phyloP scores from a whole-genome alignment of 2,797 vertebrate genomes.

The Mus minutoides region DNA sequence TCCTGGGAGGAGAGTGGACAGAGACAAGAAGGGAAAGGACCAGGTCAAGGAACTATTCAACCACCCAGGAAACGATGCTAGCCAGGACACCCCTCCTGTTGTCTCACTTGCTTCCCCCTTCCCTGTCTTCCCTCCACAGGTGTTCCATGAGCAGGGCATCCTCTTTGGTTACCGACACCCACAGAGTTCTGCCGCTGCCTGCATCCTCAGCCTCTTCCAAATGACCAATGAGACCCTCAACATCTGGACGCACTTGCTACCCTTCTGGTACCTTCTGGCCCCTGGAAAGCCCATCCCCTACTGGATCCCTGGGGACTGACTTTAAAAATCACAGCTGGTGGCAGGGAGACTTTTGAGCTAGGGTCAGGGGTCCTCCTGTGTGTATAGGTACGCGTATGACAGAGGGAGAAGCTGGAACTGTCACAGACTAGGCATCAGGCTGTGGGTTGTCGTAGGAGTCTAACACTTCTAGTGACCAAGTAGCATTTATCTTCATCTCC shows the following conservation, averaged over 20 bases:
- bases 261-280: conserved; percentile 90
- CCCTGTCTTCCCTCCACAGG: conserved; percentile 84
- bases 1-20: background rate
- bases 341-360: background rate
- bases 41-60: background rate
- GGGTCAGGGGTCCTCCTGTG: accelerated
- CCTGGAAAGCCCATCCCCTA: background rate
- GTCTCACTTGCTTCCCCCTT: background rate
- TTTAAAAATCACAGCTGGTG: background rate
- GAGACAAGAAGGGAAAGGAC: background rate
- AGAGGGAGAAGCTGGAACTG: background rate
- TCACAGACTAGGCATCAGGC: no score
- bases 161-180: conserved; percentile 96
- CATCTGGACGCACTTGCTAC: conserved; percentile 97
- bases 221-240: conserved; percentile 98
- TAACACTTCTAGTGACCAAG: background rate
- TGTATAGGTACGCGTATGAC: background rate
- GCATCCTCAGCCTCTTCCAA: conserved; percentile 95
- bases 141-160: conserved; percentile 95
- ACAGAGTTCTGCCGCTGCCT: conserved; percentile 92
- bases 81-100: accelerated
- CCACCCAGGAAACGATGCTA: background rate
- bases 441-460: background rate
- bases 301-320: background rate
- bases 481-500: background rate